phyloP scores from a whole-genome alignment of 2,113 vertebrate species.

The Pelecanoides urinatrix region DNA sequence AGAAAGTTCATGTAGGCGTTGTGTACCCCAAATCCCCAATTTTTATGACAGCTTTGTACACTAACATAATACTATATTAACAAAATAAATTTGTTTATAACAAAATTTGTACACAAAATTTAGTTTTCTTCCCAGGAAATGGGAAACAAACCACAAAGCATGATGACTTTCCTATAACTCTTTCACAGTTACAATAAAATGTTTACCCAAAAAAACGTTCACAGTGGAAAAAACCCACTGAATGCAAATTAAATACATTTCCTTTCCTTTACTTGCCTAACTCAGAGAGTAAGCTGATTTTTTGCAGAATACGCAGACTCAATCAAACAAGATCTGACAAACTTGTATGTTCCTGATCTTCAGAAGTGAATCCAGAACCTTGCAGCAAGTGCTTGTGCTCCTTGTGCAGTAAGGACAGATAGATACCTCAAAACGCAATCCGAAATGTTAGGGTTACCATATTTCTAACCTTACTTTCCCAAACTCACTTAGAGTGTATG shows the following conservation, averaged over 20 bases:
- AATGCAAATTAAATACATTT: not conserved
- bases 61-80: not conserved
- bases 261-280: not conserved
- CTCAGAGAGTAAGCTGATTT: not conserved
- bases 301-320: not conserved
- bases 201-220: not conserved
- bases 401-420: not conserved
- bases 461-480: not conserved
- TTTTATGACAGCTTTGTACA: not conserved
- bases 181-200: not conserved
- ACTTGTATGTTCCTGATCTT: not conserved
- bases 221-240: not conserved
- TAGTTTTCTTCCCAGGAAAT: not conserved
- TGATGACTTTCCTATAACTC: not conserved
- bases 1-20: not conserved
- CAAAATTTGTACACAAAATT: not conserved
- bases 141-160: not conserved
- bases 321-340: not conserved
- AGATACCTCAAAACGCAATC: not conserved
- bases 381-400: not conserved
- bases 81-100: not conserved
- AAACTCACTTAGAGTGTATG: not conserved
- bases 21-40: not conserved
- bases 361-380: not conserved
- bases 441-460: fast-evolving